Evolutionary conservation across 2,797 vertebrate species (phyloP).

Genomic region (Chelidonichthys spinosus): DNA sequence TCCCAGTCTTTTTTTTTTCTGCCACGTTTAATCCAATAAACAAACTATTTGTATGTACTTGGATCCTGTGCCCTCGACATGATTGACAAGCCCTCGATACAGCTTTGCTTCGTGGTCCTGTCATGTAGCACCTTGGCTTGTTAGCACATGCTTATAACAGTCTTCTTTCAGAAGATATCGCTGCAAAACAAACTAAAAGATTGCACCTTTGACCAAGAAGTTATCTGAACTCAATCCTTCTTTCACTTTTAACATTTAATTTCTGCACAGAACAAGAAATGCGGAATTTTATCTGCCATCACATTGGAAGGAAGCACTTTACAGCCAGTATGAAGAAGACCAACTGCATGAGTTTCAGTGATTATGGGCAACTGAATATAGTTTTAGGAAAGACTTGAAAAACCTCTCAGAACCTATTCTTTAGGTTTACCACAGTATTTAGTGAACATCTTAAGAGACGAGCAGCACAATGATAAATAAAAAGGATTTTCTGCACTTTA

Average conservation of each 20-base stretch:
- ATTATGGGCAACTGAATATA: background rate
- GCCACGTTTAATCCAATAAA: background rate
- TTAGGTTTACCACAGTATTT: background rate
- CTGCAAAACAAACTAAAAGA: background rate
- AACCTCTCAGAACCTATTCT: background rate
- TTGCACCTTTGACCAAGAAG: background rate
- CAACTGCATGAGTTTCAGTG: background rate
- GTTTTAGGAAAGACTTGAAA: background rate
- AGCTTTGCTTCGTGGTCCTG: background rate
- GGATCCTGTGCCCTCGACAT: background rate
- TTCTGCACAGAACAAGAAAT: background rate
- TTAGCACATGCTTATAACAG: too few relatives aligned
- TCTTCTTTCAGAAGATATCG: too few relatives aligned
- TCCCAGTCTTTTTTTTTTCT: background rate
- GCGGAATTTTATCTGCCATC: background rate
- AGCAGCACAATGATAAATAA: background rate
- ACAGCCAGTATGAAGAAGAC: background rate
- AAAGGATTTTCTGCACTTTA: background rate
- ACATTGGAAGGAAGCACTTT: background rate
- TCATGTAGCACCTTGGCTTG: background rate
- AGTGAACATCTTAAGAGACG: background rate
- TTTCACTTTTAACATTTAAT: background rate
- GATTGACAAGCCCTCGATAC: background rate
- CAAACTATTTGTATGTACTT: background rate
- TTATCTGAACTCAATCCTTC: background rate